phyloP scores from a whole-genome alignment of 2,888 invertebrate genomes.

The Agrochola litura region DNA sequence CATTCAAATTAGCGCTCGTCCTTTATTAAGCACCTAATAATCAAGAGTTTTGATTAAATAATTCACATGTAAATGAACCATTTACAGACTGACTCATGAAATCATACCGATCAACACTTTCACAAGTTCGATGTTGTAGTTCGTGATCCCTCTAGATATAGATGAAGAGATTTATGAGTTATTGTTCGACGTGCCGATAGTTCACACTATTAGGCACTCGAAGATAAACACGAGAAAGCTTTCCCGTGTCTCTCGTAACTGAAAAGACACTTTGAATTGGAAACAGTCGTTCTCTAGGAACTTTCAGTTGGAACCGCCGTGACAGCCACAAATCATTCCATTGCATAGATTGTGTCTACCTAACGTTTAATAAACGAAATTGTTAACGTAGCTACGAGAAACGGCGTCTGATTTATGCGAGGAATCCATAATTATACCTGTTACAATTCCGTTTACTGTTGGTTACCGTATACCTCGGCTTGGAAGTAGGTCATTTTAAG shows the following conservation, averaged over 20 bases:
- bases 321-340: constrained; percentile 35
- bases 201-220: constrained; percentile 49
- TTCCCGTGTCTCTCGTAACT: constrained; percentile 38
- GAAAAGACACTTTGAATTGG: constrained; percentile 45
- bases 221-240: constrained; percentile 63
- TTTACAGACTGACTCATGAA: neutral
- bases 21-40: neutral
- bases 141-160: constrained; percentile 1
- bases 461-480: neutral
- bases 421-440: constrained; percentile 34
- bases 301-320: constrained; percentile 11
- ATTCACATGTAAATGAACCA: neutral
- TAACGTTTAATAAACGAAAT: constrained; percentile 35
- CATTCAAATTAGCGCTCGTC: no score
- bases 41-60: neutral
- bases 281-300: constrained; percentile 16
- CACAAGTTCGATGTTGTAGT: neutral
- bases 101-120: neutral
- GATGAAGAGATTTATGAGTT: constrained; percentile 34
- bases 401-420: constrained; percentile 26
- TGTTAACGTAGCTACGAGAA: constrained; percentile 14
- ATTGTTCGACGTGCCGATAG: constrained; percentile 40
- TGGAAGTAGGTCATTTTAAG: neutral
- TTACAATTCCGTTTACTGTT: constrained; percentile 32
- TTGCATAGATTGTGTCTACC: constrained; percentile 17